These are phyloP conservation scores for Gobiocypris rarus DNA, from an alignment of 2,113 vertebrate genomes.

Conservation along the genomic window DNA sequence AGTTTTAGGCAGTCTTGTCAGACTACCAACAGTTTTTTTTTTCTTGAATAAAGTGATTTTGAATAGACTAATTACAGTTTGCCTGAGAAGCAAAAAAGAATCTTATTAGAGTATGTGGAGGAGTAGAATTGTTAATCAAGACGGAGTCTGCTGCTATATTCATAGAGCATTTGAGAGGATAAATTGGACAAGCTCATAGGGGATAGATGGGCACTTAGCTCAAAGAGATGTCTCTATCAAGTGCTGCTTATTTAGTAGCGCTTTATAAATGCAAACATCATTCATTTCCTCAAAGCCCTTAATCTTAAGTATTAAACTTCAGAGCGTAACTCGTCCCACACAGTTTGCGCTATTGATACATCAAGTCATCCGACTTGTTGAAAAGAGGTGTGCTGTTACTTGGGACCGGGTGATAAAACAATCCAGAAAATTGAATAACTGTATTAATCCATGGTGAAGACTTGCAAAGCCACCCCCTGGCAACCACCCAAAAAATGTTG, in stretches of 20 bases:
- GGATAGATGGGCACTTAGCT: slow-evolving; percentile 12
- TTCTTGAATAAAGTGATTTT: background rate
- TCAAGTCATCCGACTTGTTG: background rate
- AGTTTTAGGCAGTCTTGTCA: background rate
- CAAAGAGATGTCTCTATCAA: slow-evolving; percentile 29
- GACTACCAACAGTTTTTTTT: background rate
- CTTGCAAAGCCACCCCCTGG: background rate
- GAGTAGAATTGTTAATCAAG: slow-evolving; percentile 32
- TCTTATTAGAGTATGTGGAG: slow-evolving; percentile 15
- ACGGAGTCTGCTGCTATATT: slow-evolving; percentile 10
- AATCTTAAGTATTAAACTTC: background rate
- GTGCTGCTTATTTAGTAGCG: background rate
- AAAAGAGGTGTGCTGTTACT: background rate
- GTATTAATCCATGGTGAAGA: background rate
- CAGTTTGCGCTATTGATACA: background rate
- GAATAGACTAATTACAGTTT: slow-evolving; percentile 6
- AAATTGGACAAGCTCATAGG: slow-evolving; percentile 30
- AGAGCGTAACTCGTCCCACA: background rate
- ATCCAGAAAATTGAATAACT: background rate
- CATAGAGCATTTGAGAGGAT: slow-evolving; percentile 7
- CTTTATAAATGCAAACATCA: slow-evolving; percentile 19
- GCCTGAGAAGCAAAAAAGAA: slow-evolving; percentile 10
- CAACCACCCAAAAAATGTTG: background rate
- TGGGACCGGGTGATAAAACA: background rate
- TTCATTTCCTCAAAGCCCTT: slow-evolving; percentile 21